Percentiles rank a stretch among this genome's conserved stretches.
Evolutionary conservation across 2,888 invertebrate genomes (phyloP).

Genomic region (Epirrita christyi): DNA sequence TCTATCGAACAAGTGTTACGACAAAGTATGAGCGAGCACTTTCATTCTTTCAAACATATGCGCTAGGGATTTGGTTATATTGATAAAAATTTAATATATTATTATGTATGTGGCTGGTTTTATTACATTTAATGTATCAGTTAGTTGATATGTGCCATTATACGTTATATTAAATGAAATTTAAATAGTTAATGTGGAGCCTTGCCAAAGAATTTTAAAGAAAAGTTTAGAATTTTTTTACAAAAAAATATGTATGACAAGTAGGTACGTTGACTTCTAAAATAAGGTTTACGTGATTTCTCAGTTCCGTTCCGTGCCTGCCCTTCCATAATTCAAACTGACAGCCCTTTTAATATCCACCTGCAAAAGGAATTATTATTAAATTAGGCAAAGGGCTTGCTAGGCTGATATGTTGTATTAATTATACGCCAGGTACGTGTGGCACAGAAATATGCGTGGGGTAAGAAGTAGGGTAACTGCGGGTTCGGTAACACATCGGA

Average conservation of each 20-base stretch:
- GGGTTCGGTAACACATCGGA: background rate
- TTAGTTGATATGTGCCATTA: constrained; percentile 7
- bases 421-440: constrained; percentile 10
- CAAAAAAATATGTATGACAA: no score
- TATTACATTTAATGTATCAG: constrained; percentile 13
- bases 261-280: no score
- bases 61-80: constrained; percentile 10
- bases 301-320: background rate
- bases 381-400: constrained; percentile 38
- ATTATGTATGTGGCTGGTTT: constrained; percentile 10
- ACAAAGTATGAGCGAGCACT: constrained; percentile 12
- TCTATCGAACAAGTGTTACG: constrained; percentile 6
- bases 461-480: background rate
- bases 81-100: constrained; percentile 18
- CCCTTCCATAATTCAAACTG: constrained; percentile 33
- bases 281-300: no score
- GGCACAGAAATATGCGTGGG: background rate
- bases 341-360: constrained; percentile 48
- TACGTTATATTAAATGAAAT: constrained; percentile 4
- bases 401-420: constrained; percentile 18
- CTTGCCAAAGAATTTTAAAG: no score
- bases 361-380: constrained; percentile 53
- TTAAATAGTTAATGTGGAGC: background rate
- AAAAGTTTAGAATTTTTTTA: no score
- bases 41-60: constrained; percentile 15